Conservation (phyloP, 2,113 vertebrate genomes). For the Ancistrus triradiatus region DNA sequence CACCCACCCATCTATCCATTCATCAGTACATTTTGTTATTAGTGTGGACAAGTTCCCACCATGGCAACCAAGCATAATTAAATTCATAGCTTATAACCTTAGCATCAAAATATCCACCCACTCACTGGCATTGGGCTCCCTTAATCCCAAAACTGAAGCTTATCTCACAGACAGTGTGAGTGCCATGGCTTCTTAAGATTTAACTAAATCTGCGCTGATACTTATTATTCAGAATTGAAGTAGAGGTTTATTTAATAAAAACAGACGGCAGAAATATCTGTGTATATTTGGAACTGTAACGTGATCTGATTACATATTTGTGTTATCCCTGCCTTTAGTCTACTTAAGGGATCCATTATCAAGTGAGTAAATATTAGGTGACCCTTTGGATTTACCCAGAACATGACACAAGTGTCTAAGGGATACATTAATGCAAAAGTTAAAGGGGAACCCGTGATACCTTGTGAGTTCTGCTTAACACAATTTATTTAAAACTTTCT, state of each 20-base stretch:
- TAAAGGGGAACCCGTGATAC: slow-evolving; percentile 14
- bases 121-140: slow-evolving; percentile 31
- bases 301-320: no score
- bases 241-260: no score
- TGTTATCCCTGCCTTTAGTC: no score
- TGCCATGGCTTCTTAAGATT: slow-evolving; percentile 6
- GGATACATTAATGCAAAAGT: neutral
- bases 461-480: slow-evolving; percentile 52
- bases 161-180: slow-evolving; percentile 12
- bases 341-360: neutral
- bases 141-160: slow-evolving; percentile 20
- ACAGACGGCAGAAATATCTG: no score
- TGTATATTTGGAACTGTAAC: no score
- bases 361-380: slow-evolving; percentile 4
- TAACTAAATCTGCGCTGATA: slow-evolving; percentile 8
- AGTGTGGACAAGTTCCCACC: slow-evolving; percentile 49
- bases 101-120: slow-evolving; percentile 49
- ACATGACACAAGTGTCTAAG: slow-evolving; percentile 25
- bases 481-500: no score
- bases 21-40: slow-evolving; percentile 50
- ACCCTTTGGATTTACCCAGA: neutral
- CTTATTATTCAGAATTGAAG: neutral
- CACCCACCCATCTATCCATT: slow-evolving; percentile 44
- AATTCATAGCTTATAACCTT: slow-evolving; percentile 59
- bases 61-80: slow-evolving; percentile 65